Base-by-base conservation (phyloP, 2,113 vertebrate species). In the Hemicordylus capensis region DNA sequence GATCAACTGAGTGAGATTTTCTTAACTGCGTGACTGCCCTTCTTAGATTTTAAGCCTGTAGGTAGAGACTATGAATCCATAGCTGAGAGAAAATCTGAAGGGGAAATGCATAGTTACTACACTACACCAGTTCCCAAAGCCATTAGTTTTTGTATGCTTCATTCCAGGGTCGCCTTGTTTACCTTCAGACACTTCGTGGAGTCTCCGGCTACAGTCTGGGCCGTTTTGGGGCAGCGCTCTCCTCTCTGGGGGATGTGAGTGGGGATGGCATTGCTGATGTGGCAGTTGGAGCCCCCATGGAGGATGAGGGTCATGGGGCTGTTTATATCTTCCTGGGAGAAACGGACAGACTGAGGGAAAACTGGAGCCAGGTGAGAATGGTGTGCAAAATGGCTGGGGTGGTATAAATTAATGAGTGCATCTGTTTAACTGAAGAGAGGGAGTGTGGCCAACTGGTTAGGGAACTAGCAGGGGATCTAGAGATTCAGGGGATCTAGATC, bases 301-400 rank as follows among this genome's bases (percentile, higher is more conserved):
- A 98, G 90, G 97, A 98, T 26, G 96, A 96, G 3, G 96, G 97
- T 90, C 93, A 80, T 37, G 97, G 97, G 4, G 97, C 97, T 14
- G 84, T 98, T 48, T 98, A 98, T 37, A 90, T 98, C 79, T 98
- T 97, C 91, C 96, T 97, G 0, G 97, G 97, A 7, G 85, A 95
- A 6, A 89, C 87, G 22, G 96, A 93, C 88, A 92, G 95, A 89
- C 89, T 98, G 73, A 93, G 86, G 80, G 95, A 96, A 34, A 83
- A 90, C n/a, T 96, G 95, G 73, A 96, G 96, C 90, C 97, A 98
- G 96, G 97, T 98, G 19, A 70, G 34, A 34, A 24, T 46, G 28
- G 37, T 17, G 14, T 15, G 31, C 34, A 39, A 39, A 51, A 56
- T 14, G 24, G n/a, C 9, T 4, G 15, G n/a, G 64, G 17, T 63